Evolutionary conservation across 1,140 invertebrate genomes (phyloP), one percentile per base, ranked within the genome.

Genomic region (Drosophila trapezifrons): DNA sequence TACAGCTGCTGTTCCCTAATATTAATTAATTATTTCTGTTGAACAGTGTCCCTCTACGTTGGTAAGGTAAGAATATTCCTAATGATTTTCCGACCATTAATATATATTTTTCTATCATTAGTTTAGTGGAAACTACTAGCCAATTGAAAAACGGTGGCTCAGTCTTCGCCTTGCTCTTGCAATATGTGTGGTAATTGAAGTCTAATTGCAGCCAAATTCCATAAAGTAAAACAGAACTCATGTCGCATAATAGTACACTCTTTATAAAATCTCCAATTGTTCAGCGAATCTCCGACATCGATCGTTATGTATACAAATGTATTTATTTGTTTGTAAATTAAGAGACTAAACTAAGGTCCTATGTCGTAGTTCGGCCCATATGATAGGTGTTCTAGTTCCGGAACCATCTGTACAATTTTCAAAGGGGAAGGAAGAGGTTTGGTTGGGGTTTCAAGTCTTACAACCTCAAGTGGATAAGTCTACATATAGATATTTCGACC

Each of bases 401-500:
- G 59, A 7, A 54, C 35, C 20, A 54, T 47, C 60, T 76, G 72
- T 76, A 76, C 73, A 76, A 27, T 52, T 55, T 69, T 69, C 37
- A 15, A 49, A 51, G 49, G 38, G 17, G 49, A 35, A 35, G 29
- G 29, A 38, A 57, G 22, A 37, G n/a, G 13, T 52, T 22, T 22
- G 22, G 29, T 32, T 20, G 51, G 54, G 46, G 40, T 18, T 42
- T 69, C 32, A 74, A 55, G 55, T 74, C 78, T 79, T 75, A 75
- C 71, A 83, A 79, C 64, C 55, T 78, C 75, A 62, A 78, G 71
- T 78, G 38, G 65, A 67, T 71, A 74, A 78, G 54, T 73, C 46
- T 74, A 77, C 32, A 37, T 51, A 37, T 56, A 58, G 63, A 72
- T 76, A 56, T 55, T 77, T 81, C 64, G 32, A 56, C 57, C 78